Conservation (phyloP, 1,140 invertebrate species). For the Ceratina japonica region DNA sequence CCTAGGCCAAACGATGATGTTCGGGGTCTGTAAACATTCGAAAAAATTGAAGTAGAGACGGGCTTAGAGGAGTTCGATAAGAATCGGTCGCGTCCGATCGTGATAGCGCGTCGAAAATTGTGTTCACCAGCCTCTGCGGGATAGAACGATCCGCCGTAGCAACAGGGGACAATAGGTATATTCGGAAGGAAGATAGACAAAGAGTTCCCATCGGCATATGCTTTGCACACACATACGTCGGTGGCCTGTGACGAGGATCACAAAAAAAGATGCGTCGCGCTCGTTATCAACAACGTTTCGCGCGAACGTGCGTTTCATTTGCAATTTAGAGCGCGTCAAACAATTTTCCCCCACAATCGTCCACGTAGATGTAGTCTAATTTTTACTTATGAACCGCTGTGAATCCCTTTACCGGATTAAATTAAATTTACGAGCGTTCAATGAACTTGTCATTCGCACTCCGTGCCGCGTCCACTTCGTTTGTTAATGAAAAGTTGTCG, state of each 20-base stretch:
- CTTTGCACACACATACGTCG: conserved; percentile 9
- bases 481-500: conserved; percentile 36
- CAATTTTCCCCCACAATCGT: conserved; percentile 1
- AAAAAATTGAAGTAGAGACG: conserved; percentile 26
- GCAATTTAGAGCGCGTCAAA: neutral
- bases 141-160: neutral
- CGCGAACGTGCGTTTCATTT: neutral
- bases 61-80: neutral
- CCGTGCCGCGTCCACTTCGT: neutral
- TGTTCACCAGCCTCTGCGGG: neutral
- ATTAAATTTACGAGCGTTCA: too few relatives aligned
- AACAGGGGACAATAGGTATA: conserved; percentile 19
- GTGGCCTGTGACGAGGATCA: neutral
- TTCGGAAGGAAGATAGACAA: conserved; percentile 28
- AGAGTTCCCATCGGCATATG: conserved; percentile 45
- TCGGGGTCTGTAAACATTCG: conserved; percentile 1
- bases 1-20: conserved; percentile 27
- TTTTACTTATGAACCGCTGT: too few relatives aligned
- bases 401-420: too few relatives aligned
- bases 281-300: neutral
- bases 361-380: neutral
- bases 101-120: neutral
- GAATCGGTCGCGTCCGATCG: neutral
- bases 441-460: neutral
- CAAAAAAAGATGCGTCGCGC: neutral